Conservation (phyloP, 2,797 vertebrate genomes). For the Hapalemur alaotrensis region DNA sequence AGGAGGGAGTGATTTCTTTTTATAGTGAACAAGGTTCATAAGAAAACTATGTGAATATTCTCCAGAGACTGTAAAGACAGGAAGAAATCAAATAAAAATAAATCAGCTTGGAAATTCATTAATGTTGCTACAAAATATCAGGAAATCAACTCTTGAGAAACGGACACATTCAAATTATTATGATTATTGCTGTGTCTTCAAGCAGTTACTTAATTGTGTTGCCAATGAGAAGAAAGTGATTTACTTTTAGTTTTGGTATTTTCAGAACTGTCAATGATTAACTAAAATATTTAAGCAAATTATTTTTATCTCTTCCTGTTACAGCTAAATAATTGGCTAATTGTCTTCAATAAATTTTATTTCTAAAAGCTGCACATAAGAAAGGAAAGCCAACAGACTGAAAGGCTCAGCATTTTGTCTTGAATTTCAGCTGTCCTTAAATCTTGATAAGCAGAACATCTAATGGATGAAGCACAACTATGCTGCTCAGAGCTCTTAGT, state of each 20-base stretch:
- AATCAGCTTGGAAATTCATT: conserved; percentile 27
- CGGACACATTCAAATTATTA: background rate
- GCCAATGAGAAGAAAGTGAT: background rate
- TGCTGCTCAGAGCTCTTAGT: background rate
- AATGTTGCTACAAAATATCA: background rate
- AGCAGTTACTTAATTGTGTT: background rate
- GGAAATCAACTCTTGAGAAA: background rate
- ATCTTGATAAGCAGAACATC: background rate
- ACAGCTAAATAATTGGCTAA: background rate
- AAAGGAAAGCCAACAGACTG: background rate
- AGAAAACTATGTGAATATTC: conserved; percentile 38
- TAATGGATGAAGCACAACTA: rapidly evolving
- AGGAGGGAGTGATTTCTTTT: conserved; percentile 26
- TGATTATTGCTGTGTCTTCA: background rate
- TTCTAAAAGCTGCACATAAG: background rate
- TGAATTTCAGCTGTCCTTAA: background rate
- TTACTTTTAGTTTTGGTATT: background rate
- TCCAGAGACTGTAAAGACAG: conserved; percentile 3
- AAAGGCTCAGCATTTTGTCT: background rate
- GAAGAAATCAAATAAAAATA: conserved; percentile 22
- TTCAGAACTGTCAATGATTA: background rate
- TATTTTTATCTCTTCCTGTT: conserved; percentile 51
- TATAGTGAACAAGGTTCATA: conserved; percentile 18
- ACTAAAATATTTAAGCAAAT: conserved; percentile 17
- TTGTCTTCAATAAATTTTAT: conserved; percentile 27